phyloP scores from a whole-genome alignment of 2,888 invertebrate genomes.

The Phoenoteleia sp. region DNA sequence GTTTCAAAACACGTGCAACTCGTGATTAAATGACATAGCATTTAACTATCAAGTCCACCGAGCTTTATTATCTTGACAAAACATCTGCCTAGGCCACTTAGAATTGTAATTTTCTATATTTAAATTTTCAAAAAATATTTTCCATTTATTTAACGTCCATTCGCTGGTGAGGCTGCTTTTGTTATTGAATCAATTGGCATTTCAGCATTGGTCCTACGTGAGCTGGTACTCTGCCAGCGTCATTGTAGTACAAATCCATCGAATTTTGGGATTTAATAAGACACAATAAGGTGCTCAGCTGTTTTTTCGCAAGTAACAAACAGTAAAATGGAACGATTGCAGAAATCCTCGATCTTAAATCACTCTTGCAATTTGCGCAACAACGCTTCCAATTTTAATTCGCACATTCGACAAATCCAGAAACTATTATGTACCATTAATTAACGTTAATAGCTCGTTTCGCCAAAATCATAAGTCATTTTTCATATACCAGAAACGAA shows the following conservation, averaged over 20 bases:
- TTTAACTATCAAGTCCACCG: constrained; percentile 5
- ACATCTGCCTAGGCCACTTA: not conserved
- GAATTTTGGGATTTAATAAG: constrained; percentile 28
- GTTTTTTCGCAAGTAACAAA: constrained; percentile 37
- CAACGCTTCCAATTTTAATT: constrained; percentile 49
- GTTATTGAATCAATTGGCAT: constrained; percentile 20
- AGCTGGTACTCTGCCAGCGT: constrained; percentile 43
- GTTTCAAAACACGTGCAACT: constrained; percentile 54
- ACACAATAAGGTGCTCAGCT: constrained; percentile 42
- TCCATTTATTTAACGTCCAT: not conserved
- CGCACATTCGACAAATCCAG: constrained; percentile 41
- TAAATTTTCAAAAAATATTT: too few species aligned
- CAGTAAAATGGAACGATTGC: constrained; percentile 45
- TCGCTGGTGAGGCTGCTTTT: not conserved
- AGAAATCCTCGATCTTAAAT: constrained; percentile 43
- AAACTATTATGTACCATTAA: constrained; percentile 41
- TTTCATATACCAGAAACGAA: not conserved
- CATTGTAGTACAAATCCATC: constrained; percentile 40
- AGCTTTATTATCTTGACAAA: not conserved
- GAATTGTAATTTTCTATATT: too few species aligned
- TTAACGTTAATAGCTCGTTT: constrained; percentile 39
- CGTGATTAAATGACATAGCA: constrained; percentile 6
- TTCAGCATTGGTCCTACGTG: constrained; percentile 12
- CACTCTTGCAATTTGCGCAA: constrained; percentile 32
- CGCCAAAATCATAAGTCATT: constrained; percentile 42